phyloP scores from a whole-genome alignment of 2,888 invertebrate genomes.

The Lithosia quadra region DNA sequence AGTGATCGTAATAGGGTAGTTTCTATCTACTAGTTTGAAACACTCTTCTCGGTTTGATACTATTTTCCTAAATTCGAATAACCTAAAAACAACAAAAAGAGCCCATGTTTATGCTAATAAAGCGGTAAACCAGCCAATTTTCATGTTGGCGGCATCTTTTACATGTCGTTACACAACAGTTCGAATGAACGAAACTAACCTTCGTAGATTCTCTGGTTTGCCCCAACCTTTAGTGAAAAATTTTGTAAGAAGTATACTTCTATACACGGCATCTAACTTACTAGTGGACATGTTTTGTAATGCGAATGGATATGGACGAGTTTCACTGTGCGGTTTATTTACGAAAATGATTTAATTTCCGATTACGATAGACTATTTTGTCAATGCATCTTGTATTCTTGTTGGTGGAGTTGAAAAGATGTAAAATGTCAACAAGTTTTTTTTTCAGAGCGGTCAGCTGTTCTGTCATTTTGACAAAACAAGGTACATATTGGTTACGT shows the following conservation, averaged over 20 bases:
- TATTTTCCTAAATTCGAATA: slow-evolving; percentile 96
- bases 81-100: slow-evolving; percentile 85
- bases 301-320: slow-evolving; percentile 45
- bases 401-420: slow-evolving; percentile 39
- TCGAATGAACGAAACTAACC: slow-evolving; percentile 80
- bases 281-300: slow-evolving; percentile 85
- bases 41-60: slow-evolving; percentile 94
- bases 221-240: slow-evolving; percentile 99
- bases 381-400: slow-evolving; percentile 64
- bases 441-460: slow-evolving; percentile 56
- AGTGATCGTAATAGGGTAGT: slow-evolving; percentile 95
- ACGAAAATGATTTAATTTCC: slow-evolving; percentile 43
- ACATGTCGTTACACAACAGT: slow-evolving; percentile 52
- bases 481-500: too few species aligned
- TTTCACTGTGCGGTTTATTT: slow-evolving; percentile 45
- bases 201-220: slow-evolving; percentile 95
- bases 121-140: slow-evolving; percentile 10
- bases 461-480: slow-evolving; percentile 33
- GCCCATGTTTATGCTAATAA: slow-evolving; percentile 27
- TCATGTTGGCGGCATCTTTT: slow-evolving; percentile 23
- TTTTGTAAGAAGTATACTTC: slow-evolving; percentile 94
- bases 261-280: slow-evolving; percentile 92
- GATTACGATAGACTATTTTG: slow-evolving; percentile 47
- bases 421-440: slow-evolving; percentile 50
- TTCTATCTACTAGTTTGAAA: slow-evolving; percentile 91